Conservation (phyloP, 2,797 vertebrate genomes). For the Chelon labrosus region DNA sequence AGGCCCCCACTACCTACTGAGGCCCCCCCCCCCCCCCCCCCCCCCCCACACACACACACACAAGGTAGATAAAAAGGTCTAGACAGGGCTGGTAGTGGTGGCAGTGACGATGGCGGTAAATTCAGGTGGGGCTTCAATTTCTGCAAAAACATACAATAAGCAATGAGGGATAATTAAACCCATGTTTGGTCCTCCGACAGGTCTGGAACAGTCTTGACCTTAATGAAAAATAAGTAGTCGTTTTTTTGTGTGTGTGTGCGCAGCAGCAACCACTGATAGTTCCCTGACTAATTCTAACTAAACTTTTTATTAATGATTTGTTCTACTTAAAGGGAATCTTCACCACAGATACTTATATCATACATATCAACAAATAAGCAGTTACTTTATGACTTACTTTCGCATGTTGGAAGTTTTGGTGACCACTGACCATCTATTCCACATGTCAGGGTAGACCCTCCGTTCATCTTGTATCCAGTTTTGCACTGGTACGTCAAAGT, state of each 20-base stretch:
- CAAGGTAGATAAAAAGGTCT: too few species aligned
- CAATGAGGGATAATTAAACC: neutral
- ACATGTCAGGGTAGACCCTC: neutral
- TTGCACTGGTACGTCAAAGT: conserved; percentile 39
- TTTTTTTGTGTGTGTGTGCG: too few species aligned
- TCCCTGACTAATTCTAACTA: too few species aligned
- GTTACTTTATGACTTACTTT: conserved; percentile 56
- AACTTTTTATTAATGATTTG: too few species aligned
- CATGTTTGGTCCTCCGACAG: conserved; percentile 15
- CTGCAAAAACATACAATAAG: too few species aligned
- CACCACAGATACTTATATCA: neutral
- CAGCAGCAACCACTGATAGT: too few species aligned
- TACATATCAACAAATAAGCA: neutral
- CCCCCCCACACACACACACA: too few species aligned
- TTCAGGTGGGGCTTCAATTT: too few species aligned
- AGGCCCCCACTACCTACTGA: too few species aligned
- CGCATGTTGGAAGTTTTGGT: conserved; percentile 53
- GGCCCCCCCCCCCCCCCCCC: too few species aligned
- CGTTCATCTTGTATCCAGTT: neutral
- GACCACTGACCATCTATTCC: conserved; percentile 41
- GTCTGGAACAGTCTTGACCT: conserved; percentile 59
- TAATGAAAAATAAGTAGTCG: neutral
- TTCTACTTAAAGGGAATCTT: neutral
- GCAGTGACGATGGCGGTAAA: too few species aligned
- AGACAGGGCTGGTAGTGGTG: too few species aligned